Conservation (phyloP, 2,113 vertebrate genomes). For the Elephantulus edwardii region DNA sequence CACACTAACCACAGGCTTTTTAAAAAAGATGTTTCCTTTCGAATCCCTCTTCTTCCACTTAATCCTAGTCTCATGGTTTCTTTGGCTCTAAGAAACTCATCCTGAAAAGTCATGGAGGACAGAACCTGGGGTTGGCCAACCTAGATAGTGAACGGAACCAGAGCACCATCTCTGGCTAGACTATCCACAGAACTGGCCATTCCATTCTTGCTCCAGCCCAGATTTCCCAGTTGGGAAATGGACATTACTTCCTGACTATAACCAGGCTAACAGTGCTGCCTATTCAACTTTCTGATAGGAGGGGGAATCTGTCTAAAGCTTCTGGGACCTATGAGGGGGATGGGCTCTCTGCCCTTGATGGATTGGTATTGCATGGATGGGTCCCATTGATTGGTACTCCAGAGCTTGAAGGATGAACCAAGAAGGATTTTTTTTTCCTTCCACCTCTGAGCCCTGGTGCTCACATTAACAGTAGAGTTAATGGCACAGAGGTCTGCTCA, state of each 20-base stretch:
- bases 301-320: background rate
- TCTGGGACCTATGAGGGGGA: background rate
- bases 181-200: background rate
- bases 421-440: slow-evolving; percentile 14
- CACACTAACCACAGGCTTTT: background rate
- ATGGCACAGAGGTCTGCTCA: background rate
- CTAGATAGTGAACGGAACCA: background rate
- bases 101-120: background rate
- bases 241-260: slow-evolving; percentile 27
- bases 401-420: background rate
- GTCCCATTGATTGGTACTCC: background rate
- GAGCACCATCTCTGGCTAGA: background rate
- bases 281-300: slow-evolving; percentile 1
- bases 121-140: background rate
- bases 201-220: background rate
- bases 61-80: background rate
- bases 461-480: background rate
- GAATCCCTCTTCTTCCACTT: background rate
- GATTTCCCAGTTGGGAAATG: slow-evolving; percentile 6
- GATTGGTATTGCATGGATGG: background rate
- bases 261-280: background rate
- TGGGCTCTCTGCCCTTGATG: background rate
- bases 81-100: background rate
- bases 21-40: background rate
- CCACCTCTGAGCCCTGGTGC: background rate